Percentiles rank a stretch among this genome's conserved stretches.
These are phyloP conservation scores for Varecia variegata DNA, from an alignment of 2,797 vertebrate species.

Conservation along the genomic window DNA sequence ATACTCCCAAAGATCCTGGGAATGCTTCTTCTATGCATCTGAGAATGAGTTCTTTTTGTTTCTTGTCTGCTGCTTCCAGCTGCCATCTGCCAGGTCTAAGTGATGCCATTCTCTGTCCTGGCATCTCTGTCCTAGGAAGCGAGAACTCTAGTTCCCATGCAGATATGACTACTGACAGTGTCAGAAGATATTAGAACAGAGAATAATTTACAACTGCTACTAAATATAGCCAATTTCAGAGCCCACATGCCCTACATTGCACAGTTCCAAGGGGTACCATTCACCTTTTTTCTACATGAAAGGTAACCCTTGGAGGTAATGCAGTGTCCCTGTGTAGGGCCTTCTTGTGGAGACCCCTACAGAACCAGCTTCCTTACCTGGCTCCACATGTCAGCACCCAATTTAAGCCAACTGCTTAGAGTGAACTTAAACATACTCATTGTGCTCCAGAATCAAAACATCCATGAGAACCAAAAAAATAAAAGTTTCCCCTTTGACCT, in stretches of 20 bases:
- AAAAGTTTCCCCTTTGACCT: background rate
- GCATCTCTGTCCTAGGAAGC: background rate
- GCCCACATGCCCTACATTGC: background rate
- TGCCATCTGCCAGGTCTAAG: background rate
- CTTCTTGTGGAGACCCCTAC: background rate
- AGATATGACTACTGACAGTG: background rate
- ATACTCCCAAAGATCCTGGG: background rate
- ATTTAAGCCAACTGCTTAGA: background rate
- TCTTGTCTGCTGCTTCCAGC: background rate
- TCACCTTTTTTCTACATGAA: background rate
- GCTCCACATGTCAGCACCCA: background rate
- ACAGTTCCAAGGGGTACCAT: background rate
- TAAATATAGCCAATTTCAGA: background rate
- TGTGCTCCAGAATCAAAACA: background rate
- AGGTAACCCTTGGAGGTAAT: background rate
- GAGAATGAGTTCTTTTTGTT: background rate
- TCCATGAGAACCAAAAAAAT: background rate
- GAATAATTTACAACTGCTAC: background rate
- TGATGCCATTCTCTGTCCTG: background rate
- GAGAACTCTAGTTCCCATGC: background rate
- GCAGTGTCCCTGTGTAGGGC: accelerated
- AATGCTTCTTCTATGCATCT: background rate
- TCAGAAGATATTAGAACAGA: background rate
- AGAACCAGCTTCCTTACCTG: background rate
- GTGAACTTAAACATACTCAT: background rate